A percentile compares a stretch with the other conserved stretches of the same genome.
These are phyloP conservation scores for Maconellicoccus hirsutus DNA, from an alignment of 1,140 invertebrate species.

Conservation along the genomic window DNA sequence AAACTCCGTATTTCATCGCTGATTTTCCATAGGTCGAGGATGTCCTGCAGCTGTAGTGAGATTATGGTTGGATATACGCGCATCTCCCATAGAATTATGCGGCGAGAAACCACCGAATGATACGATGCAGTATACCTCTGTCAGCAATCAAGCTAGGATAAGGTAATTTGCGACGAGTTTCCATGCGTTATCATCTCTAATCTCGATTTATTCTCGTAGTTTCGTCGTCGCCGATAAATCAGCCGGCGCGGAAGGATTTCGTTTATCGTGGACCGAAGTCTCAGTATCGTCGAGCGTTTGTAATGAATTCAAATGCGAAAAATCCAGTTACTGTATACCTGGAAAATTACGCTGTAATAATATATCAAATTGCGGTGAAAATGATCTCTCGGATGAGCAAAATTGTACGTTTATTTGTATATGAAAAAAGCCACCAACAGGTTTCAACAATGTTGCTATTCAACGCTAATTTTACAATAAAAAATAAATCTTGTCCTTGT, in stretches of 20 bases:
- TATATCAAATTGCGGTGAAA: constrained; percentile 64
- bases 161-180: constrained; percentile 46
- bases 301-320: constrained; percentile 50
- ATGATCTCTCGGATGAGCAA: constrained; percentile 65
- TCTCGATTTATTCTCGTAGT: constrained; percentile 39
- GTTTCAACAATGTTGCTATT: too few relatives aligned
- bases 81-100: constrained; percentile 74
- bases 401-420: constrained; percentile 70
- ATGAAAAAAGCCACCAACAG: too few relatives aligned
- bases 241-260: constrained; percentile 68
- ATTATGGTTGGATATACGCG: constrained; percentile 65
- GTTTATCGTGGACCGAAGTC: constrained; percentile 80
- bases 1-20: not conserved
- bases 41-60: constrained; percentile 80
- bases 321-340: constrained; percentile 65
- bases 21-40: constrained; percentile 54
- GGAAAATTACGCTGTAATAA: constrained; percentile 62
- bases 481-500: too few relatives aligned
- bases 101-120: constrained; percentile 61
- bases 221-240: constrained; percentile 75
- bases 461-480: too few relatives aligned
- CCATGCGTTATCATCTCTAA: too few relatives aligned
- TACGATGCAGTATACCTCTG: constrained; percentile 71
- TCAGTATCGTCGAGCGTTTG: constrained; percentile 41
- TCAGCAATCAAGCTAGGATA: constrained; percentile 66